Evolutionary conservation across 2,888 invertebrate genomes (phyloP), one percentile per base, ranked within the genome.

Genomic region (Oscheius myriophilus): DNA sequence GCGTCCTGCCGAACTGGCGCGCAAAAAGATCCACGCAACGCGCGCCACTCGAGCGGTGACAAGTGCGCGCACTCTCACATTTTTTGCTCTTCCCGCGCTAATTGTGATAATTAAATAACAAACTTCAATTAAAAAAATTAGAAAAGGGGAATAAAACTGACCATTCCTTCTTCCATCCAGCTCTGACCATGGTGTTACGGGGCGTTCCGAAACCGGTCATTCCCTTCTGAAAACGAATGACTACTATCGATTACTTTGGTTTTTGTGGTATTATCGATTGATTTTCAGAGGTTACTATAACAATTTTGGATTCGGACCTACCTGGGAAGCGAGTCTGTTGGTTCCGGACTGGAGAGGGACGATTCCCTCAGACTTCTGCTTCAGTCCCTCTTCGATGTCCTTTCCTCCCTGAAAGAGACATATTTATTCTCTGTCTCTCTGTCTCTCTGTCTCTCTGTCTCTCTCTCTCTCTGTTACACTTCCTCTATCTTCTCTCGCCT

Each of bases 131-230:
- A 46, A 21, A 61, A 46, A 61, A 61, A 25, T 46, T 46, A 26
- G n/a, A 61, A 14, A 61, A 45, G 1, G 2, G 26, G 12, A 39
- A 23, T 26, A 39, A 43, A 25, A 70, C 73, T 33, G 41, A 84
- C 86, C 86, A 86, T 82, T 86, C 86, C 71, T 87, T 86, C 78
- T 86, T 86, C 86, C 86, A 86, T 59, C 85, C 87, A 41, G 70
- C 62, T 49, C 70, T 74, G 49, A 71, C 71, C 43, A 77, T 74
- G 51, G 82, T 85, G 78, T 86, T 86, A 67, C 90, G 83, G 18
- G 88, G 87, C 46, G 89, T 88, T 42, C 90, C 90, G 82, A 90
- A 90, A 14, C 89, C 89, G 54, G 88, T 89, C 88, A 88, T 88
- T 67, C 88, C 88, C n/a, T 87, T 78, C 81, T 89, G 89, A 46